These are phyloP conservation scores for Anthoscopus minutus DNA, from an alignment of 2,113 vertebrate genomes.

Conservation along the genomic window DNA sequence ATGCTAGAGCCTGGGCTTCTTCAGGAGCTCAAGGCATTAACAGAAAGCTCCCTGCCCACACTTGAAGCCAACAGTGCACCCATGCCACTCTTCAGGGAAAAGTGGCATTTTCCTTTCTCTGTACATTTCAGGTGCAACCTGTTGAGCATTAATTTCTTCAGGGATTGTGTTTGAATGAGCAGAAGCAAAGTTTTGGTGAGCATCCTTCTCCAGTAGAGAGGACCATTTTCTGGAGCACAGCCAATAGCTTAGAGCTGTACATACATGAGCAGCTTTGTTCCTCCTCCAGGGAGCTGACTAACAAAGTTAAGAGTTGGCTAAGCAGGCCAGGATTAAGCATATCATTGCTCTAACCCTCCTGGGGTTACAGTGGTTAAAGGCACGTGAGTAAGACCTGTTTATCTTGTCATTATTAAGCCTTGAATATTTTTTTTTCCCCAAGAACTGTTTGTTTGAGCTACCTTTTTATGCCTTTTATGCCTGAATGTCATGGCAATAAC, in stretches of 20 bases:
- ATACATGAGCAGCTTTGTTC: background rate
- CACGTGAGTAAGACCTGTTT: background rate
- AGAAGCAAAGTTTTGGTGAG: background rate
- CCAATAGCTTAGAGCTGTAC: constrained; percentile 29
- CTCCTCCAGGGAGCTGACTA: constrained; percentile 24
- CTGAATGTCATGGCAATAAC: background rate
- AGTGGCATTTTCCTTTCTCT: background rate
- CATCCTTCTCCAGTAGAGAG: background rate
- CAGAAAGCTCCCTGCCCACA: background rate
- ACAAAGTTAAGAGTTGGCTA: constrained; percentile 5
- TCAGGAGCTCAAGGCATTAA: background rate
- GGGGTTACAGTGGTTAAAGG: background rate
- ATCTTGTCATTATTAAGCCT: background rate
- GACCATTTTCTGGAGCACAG: background rate
- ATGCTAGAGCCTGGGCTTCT: background rate
- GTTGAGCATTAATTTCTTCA: background rate
- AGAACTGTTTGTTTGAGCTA: background rate
- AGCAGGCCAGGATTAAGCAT: constrained; percentile 15
- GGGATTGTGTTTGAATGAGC: background rate
- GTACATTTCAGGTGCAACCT: background rate
- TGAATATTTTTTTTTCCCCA: background rate
- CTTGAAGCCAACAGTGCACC: background rate
- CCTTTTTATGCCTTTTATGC: background rate
- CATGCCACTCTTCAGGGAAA: background rate
- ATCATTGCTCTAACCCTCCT: background rate